Percentiles rank a stretch among this genome's conserved stretches.
Evolutionary conservation across 2,797 vertebrate species (phyloP).

Genomic region (Mergus octosetaceus): DNA sequence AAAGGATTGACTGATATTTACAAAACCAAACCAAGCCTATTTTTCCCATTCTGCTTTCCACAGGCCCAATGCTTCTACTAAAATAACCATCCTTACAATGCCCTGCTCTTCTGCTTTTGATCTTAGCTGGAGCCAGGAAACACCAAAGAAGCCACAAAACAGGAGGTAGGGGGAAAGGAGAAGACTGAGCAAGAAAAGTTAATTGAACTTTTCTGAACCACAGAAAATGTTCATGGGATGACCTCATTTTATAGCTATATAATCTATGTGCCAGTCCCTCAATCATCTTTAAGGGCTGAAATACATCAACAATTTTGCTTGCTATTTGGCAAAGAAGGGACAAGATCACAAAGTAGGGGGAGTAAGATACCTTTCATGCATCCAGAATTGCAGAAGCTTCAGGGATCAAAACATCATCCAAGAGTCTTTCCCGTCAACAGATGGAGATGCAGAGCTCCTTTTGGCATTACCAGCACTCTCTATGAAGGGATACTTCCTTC

Average conservation of each 20-base stretch:
- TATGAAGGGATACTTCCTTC: neutral
- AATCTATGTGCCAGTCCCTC: neutral
- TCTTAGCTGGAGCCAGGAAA: constrained; percentile 40
- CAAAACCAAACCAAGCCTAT: neutral
- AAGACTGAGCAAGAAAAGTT: neutral
- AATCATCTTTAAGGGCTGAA: constrained; percentile 25
- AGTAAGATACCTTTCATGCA: neutral
- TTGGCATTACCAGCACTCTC: neutral
- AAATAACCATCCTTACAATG: neutral
- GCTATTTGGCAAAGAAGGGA: neutral
- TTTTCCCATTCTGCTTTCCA: neutral
- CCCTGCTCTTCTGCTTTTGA: neutral
- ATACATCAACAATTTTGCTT: neutral
- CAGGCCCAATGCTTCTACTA: neutral
- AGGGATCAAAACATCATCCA: neutral
- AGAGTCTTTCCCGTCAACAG: neutral
- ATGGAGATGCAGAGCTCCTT: neutral
- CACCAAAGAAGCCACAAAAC: constrained; percentile 32
- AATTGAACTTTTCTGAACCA: neutral
- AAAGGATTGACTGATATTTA: neutral
- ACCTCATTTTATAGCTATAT: constrained; percentile 34
- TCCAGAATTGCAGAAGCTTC: neutral
- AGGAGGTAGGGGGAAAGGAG: neutral
- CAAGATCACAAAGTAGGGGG: neutral
- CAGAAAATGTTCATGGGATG: neutral